A percentile compares a stretch with the other conserved stretches of the same genome.
These are phyloP conservation scores for Dreissena polymorpha DNA, from an alignment of 1,140 invertebrate species.

Conservation along the genomic window DNA sequence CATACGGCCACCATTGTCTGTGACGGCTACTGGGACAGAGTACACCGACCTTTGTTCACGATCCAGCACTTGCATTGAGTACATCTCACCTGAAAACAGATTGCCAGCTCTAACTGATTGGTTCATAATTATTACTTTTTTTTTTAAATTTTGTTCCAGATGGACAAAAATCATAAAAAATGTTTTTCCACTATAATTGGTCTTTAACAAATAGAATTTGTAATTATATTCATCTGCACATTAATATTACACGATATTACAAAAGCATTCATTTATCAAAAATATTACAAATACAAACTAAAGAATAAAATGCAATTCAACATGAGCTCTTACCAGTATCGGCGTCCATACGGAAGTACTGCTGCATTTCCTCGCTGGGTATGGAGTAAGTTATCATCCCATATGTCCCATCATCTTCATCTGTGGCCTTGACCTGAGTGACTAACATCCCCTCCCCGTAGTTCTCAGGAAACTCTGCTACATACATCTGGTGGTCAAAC, in stretches of 20 bases:
- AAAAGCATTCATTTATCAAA: constrained; percentile 17
- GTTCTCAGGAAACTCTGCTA: constrained; percentile 82
- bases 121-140: too few species aligned
- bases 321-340: constrained; percentile 79
- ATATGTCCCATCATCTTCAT: constrained; percentile 90
- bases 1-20: constrained; percentile 90
- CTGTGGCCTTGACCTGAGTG: constrained; percentile 84
- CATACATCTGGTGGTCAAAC: constrained; percentile 88
- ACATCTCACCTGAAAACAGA: constrained; percentile 86
- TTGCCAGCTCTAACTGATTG: background rate
- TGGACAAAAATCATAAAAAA: too few species aligned
- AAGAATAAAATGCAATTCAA: too few species aligned
- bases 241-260: too few species aligned
- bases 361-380: constrained; percentile 87
- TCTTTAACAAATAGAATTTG: too few species aligned
- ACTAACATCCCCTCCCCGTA: constrained; percentile 77
- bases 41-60: constrained; percentile 88
- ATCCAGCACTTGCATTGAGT: constrained; percentile 88
- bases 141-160: too few species aligned
- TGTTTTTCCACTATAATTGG: too few species aligned
- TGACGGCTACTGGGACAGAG: constrained; percentile 91
- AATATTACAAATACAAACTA: too few species aligned
- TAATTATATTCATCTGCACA: too few species aligned
- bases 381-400: constrained; percentile 90
- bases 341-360: constrained; percentile 90